Conservation (phyloP, 2,113 vertebrate genomes). For the Parotia lawesii region DNA sequence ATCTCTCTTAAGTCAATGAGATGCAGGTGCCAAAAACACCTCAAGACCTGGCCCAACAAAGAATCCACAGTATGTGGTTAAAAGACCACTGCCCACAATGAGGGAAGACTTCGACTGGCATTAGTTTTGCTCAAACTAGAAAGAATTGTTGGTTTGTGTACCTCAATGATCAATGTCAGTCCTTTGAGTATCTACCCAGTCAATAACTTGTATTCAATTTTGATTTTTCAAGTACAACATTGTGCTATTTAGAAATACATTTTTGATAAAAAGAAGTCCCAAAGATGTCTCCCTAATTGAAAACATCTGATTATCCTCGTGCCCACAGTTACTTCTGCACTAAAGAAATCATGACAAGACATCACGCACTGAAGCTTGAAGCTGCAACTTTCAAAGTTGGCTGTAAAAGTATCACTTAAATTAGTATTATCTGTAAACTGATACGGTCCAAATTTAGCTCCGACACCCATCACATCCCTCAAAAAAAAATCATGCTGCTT, state of each 20-base stretch:
- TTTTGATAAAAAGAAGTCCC: neutral
- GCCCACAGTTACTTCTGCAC: neutral
- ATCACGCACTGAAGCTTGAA: neutral
- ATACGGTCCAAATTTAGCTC: neutral
- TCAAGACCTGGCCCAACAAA: neutral
- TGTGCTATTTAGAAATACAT: neutral
- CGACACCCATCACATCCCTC: neutral
- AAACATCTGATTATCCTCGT: rapidly evolving
- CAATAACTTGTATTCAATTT: neutral
- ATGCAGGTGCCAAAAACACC: neutral
- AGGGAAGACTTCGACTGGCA: neutral
- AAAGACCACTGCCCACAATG: neutral
- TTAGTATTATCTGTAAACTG: neutral
- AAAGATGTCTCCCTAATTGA: neutral
- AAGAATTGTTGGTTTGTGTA: neutral
- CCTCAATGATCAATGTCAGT: neutral
- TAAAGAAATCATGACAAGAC: neutral
- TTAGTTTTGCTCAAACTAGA: neutral
- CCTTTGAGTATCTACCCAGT: neutral
- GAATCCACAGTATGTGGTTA: neutral
- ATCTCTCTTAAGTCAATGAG: neutral
- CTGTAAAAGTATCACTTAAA: neutral
- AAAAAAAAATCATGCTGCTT: neutral
- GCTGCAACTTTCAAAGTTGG: neutral
- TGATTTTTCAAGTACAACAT: neutral